Evolutionary conservation across 2,113 vertebrate genomes (phyloP).

Genomic region (Hippocampus comes): DNA sequence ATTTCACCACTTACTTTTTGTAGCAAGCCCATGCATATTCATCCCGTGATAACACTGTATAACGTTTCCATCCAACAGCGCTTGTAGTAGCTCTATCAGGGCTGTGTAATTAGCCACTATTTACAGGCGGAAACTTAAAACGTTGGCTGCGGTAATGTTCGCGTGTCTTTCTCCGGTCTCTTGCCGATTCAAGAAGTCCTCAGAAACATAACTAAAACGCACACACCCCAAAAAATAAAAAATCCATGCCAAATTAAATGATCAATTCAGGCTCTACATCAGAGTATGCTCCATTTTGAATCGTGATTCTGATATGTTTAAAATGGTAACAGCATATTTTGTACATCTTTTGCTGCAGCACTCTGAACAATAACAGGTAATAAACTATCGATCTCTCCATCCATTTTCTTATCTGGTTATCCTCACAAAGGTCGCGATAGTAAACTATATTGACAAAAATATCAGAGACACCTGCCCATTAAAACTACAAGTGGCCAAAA

Average conservation of each 20-base stretch:
- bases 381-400: no score
- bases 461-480: background rate
- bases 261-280: background rate
- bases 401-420: no score
- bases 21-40: slow-evolving; percentile 48
- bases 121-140: slow-evolving; percentile 32
- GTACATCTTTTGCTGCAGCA: background rate
- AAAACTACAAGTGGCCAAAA: background rate
- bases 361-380: background rate
- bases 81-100: slow-evolving; percentile 26
- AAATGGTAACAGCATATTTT: background rate
- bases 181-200: slow-evolving; percentile 1
- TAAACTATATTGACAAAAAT: background rate
- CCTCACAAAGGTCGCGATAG: no score
- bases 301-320: background rate
- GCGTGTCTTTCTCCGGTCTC: slow-evolving; percentile 7
- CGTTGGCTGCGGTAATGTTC: slow-evolving; percentile 33
- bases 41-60: slow-evolving; percentile 14
- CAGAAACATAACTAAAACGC: slow-evolving; percentile 1
- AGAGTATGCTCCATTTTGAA: background rate
- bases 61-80: slow-evolving; percentile 31
- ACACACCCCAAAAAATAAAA: background rate
- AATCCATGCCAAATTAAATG: background rate
- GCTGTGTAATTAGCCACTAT: slow-evolving; percentile 18
- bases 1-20: slow-evolving; percentile 30